Evolutionary conservation across 2,113 vertebrate species (phyloP).

Genomic region (Poeciliopsis turrubarensis): DNA sequence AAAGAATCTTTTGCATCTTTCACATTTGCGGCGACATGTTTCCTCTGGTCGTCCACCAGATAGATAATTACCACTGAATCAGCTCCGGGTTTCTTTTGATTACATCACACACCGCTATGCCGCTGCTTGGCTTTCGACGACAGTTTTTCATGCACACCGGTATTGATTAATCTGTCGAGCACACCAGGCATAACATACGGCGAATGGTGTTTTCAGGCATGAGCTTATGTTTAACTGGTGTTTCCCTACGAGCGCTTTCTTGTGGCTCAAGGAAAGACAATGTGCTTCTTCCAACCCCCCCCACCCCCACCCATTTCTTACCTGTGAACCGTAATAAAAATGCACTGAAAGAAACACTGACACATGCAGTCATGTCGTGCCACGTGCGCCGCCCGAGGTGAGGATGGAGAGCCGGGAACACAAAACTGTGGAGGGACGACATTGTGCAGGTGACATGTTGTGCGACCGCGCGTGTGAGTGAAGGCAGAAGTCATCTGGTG

Average conservation of each 20-base stretch:
- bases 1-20: not conserved
- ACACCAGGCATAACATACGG: constrained; percentile 60
- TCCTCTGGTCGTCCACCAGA: constrained; percentile 15
- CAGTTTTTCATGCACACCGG: constrained; percentile 66
- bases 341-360: not conserved
- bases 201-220: constrained; percentile 54
- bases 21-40: constrained; percentile 22
- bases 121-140: constrained; percentile 54
- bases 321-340: constrained; percentile 6
- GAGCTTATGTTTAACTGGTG: constrained; percentile 35
- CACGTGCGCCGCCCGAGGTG: not conserved
- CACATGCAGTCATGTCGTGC: not conserved
- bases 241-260: constrained; percentile 31
- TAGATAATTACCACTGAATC: constrained; percentile 32
- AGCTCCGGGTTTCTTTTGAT: constrained; percentile 50
- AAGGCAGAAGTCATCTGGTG: constrained; percentile 49
- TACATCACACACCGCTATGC: constrained; percentile 62
- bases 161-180: constrained; percentile 70
- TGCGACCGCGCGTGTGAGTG: not conserved
- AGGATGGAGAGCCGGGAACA: not conserved
- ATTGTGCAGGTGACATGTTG: constrained; percentile 14
- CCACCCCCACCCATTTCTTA: not conserved
- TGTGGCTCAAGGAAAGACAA: not conserved
- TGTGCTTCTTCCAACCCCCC: not conserved
- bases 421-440: constrained; percentile 5